Evolutionary conservation across 2,888 invertebrate genomes (phyloP), one percentile per base, ranked within the genome.

Genomic region (Standfussiana lucernea): DNA sequence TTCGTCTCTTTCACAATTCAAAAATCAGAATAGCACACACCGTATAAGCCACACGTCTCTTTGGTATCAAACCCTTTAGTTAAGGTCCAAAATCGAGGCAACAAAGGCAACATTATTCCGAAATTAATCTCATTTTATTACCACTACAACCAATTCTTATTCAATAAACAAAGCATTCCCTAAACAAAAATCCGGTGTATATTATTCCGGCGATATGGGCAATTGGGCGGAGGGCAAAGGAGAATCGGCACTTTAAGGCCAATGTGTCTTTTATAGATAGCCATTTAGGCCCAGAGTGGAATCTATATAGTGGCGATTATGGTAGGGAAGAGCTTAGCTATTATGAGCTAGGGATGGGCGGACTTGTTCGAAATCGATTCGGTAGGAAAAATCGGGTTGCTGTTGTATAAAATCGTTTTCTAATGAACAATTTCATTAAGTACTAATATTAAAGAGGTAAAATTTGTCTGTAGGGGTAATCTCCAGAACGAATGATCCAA

Each of bases 251-350:
- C 72, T 86, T 86, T 83, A 71, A 80, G 72, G 79, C 62, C 79
- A 88, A 88, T 86, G 75, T 88, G 78, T 86, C 75, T 80, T 77
- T 80, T 86, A 86, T 83, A 86, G 86, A 88, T 83, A 83, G 86
- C 75, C 83, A 78, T 86, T 86, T 81, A 77, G 75, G 61, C 47
- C 68, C 53, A 80, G 72, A 86, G 80, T 82, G 78, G 86, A 88
- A 80, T 86, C 78, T 78, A 83, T 85, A 85, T 86, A 80, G 87
- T 67, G 73, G 83, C 74, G 77, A 76, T 88, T 88, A 86, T 68
- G 69, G 79, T 42, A 62, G 77, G 67, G 75, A 59, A 68, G 72
- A 77, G 83, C 79, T 85, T 88, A 80, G 73, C 75, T 21, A 80
- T 83, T 83, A 86, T 79, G 68, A 73, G 75, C 65, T 67, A 88